Base-by-base conservation (phyloP, 64 coral and sea anemone species). In the Orbicella faveolata region DNA sequence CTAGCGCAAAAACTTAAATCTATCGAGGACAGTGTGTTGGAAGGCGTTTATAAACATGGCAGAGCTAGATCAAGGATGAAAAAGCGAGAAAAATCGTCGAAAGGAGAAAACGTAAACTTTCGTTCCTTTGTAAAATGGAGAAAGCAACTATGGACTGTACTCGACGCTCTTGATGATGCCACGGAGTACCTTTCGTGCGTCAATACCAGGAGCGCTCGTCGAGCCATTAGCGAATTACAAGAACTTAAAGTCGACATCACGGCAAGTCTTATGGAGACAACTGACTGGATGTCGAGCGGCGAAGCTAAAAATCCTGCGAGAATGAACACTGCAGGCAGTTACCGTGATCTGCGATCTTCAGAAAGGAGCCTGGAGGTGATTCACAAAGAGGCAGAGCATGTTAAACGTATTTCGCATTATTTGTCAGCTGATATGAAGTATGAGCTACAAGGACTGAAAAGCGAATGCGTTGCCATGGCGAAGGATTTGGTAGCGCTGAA, bases 401-500 rank as follows among this genome's bases (percentile, higher is more conserved):
- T 85, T 1, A 85, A 65, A 25, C 62, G 63, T 16, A 39, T 85
- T 52, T 85, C 82, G 37, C 63, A 73, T 35, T 54, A 70, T 1
- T 52, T 85, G 65, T 85, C 82, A 41, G n/a, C 82, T 26, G 63
- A 85, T 33, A 85, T 85, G 82, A 85, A 85, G 64, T 16, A 26
- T 13, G 64, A 88, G 16, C 74, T 92, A 34, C 44, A 92, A 61
- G 66, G 90, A 9, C 51, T 92, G 59, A 92, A 86, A 67, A n/a
- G 73, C 36, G 86, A 92, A 15, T 79, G 90, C 34, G 77, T 92
- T 48, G 83, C 84, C 21, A 87, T 92, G 90, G 90, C 75, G 2
- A 92, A 92, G 77, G 90, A 92, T 51, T 52, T 92, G 33, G 63
- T 92, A 6, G 83, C 90, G 7, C 48, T 92, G n/a, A 79, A 92